Evolutionary conservation across 2,113 vertebrate species (phyloP).

Genomic region (Ailuropoda melanoleuca): DNA sequence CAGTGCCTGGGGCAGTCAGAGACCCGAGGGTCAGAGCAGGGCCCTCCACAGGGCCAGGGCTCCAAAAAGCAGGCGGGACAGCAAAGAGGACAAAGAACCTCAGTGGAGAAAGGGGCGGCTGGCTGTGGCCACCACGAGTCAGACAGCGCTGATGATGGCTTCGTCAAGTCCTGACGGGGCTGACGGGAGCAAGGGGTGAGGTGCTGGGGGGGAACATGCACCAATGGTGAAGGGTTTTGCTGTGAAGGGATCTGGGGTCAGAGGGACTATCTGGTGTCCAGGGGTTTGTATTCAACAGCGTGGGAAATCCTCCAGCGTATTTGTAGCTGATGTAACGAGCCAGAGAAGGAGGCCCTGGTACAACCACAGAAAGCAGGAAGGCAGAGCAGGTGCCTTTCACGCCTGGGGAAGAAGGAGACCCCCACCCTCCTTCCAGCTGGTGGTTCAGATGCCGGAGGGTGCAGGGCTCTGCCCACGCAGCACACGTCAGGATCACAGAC

Average conservation of each 20-base stretch:
- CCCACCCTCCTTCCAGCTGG: background rate
- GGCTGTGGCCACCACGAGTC: too few relatives aligned
- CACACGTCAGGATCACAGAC: background rate
- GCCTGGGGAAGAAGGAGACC: background rate
- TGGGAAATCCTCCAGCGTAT: too few relatives aligned
- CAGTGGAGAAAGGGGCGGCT: too few relatives aligned
- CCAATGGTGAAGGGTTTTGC: background rate
- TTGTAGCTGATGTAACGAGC: background rate
- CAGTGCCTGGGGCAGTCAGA: background rate
- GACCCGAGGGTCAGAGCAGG: background rate
- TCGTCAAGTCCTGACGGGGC: background rate
- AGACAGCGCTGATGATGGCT: background rate
- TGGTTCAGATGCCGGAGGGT: background rate
- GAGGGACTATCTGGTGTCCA: background rate
- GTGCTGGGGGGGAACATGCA: fast-evolving
- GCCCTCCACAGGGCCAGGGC: background rate
- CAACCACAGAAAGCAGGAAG: background rate
- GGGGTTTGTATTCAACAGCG: too few relatives aligned
- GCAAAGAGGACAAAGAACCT: background rate
- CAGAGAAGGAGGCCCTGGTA: background rate
- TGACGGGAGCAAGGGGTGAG: background rate
- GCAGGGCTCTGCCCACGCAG: background rate
- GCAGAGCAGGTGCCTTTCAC: fast-evolving
- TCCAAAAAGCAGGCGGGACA: background rate
- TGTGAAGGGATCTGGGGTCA: background rate